These are phyloP conservation scores for Cryptotermes secundus DNA, from an alignment of 1,140 invertebrate genomes.

Conservation along the genomic window DNA sequence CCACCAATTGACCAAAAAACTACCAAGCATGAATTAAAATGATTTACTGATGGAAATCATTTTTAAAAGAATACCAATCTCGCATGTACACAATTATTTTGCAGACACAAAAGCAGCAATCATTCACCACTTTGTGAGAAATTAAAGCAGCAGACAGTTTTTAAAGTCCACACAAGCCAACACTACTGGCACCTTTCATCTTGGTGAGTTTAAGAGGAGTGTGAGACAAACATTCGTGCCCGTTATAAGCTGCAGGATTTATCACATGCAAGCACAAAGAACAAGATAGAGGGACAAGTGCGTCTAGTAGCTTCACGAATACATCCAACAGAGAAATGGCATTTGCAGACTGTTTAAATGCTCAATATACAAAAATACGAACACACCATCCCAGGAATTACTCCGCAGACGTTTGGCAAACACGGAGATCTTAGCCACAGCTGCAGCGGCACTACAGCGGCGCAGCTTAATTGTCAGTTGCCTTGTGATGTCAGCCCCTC, in stretches of 20 bases:
- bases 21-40: no score
- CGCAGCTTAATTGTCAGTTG: slow-evolving; percentile 36
- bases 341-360: neutral
- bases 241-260: neutral
- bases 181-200: neutral
- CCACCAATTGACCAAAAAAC: no score
- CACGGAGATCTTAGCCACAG: slow-evolving; percentile 47
- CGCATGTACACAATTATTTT: no score
- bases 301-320: neutral
- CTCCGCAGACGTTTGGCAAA: slow-evolving; percentile 49
- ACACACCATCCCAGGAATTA: slow-evolving; percentile 44
- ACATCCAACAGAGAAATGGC: neutral
- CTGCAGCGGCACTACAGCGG: slow-evolving; percentile 46
- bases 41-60: no score
- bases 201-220: neutral
- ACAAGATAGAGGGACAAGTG: neutral
- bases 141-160: neutral
- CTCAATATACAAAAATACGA: slow-evolving; percentile 4
- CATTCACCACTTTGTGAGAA: neutral
- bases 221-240: neutral
- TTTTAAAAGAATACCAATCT: no score
- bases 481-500: neutral
- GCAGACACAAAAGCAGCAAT: neutral
- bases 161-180: neutral
- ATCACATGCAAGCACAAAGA: neutral